Conservation (phyloP, 2,113 vertebrate species). For the Elanus axillaris region DNA sequence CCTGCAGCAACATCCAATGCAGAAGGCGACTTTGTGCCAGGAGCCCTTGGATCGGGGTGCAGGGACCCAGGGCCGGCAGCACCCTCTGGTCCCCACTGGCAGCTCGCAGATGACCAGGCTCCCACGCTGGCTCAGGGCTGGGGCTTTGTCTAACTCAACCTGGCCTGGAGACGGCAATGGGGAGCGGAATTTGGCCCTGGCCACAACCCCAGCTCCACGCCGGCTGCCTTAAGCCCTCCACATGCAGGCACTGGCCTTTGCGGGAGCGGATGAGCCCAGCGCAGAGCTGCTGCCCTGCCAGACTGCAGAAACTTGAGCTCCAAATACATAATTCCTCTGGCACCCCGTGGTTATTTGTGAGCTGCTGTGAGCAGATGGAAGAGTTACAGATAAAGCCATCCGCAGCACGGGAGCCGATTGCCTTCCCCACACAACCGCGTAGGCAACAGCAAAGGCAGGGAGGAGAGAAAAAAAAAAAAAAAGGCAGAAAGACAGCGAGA, state of each 20-base stretch:
- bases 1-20: accelerated
- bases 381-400: constrained; percentile 63
- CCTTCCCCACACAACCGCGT: constrained; percentile 49
- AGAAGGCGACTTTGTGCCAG: accelerated
- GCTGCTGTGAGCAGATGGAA: constrained; percentile 60
- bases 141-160: not conserved
- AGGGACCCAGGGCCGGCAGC: not conserved
- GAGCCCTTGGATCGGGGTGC: accelerated
- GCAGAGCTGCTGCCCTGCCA: constrained; percentile 46
- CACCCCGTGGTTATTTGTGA: constrained; percentile 60
- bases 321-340: constrained; percentile 64
- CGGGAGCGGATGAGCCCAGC: constrained; percentile 10
- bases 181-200: not conserved
- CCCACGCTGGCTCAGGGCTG: not conserved
- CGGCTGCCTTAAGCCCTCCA: not conserved
- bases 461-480: not conserved
- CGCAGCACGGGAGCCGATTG: constrained; percentile 50
- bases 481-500: not conserved
- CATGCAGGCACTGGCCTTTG: constrained; percentile 17
- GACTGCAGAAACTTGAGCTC: constrained; percentile 51
- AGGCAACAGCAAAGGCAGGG: constrained; percentile 48
- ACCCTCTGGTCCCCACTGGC: not conserved
- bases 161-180: not conserved
- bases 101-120: not conserved
- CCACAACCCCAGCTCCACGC: not conserved